phyloP scores from a whole-genome alignment of 2,888 invertebrate genomes.

The Brenthis hecate region DNA sequence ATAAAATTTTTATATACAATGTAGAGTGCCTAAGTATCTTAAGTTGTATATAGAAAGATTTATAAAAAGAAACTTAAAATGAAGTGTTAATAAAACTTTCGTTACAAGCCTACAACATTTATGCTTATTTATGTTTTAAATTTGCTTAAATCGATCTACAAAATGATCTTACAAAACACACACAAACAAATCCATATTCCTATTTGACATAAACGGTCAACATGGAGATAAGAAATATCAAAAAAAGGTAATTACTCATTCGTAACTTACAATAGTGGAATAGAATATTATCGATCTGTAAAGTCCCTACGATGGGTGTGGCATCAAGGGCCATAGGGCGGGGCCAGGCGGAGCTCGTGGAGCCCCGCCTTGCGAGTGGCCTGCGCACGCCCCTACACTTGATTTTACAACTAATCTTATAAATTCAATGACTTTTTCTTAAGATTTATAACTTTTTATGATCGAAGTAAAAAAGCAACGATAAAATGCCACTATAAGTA shows the following conservation, averaged over 20 bases:
- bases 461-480: neutral
- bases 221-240: neutral
- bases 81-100: no score
- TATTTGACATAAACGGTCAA: neutral
- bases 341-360: slow-evolving; percentile 53
- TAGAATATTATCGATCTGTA: slow-evolving; percentile 18
- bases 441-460: neutral
- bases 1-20: no score
- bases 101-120: no score
- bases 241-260: neutral
- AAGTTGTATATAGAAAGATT: no score
- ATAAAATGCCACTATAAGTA: neutral
- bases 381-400: slow-evolving; percentile 54
- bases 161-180: no score
- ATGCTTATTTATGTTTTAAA: no score
- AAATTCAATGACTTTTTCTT: neutral
- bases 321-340: slow-evolving; percentile 47
- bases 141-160: no score
- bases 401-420: slow-evolving; percentile 8
- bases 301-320: slow-evolving; percentile 38
- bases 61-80: no score
- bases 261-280: neutral
- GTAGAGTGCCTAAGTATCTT: no score
- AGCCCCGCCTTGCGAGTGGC: slow-evolving; percentile 47
- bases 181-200: neutral